These are phyloP conservation scores for Endomychus coccineus DNA, from an alignment of 2,888 invertebrate genomes.

Conservation along the genomic window DNA sequence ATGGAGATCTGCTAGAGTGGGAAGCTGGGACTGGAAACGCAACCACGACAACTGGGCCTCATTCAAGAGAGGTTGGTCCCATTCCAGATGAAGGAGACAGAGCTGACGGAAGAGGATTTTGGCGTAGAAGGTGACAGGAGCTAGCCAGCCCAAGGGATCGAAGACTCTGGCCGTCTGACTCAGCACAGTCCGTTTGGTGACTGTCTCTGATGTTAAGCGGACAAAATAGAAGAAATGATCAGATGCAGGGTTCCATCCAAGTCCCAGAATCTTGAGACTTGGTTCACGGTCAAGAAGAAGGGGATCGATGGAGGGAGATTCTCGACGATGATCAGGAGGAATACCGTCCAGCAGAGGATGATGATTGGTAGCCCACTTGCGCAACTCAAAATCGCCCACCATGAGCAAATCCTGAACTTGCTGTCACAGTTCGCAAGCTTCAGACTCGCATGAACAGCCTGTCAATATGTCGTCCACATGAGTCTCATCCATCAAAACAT, in stretches of 20 bases:
- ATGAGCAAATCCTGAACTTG: no score
- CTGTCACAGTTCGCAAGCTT: no score
- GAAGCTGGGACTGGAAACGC: not conserved
- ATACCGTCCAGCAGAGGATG: not conserved
- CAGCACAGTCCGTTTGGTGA: constrained; percentile 1
- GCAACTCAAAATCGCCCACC: no score
- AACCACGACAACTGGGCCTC: not conserved
- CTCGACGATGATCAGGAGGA: not conserved
- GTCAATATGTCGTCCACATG: constrained; percentile 5
- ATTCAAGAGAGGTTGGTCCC: constrained; percentile 2
- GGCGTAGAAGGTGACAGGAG: constrained; percentile 2
- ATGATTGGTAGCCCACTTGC: constrained; percentile 4
- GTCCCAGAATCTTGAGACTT: constrained; percentile 2
- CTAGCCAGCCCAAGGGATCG: constrained; percentile 1
- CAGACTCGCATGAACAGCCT: no score
- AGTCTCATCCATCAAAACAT: constrained; percentile 1
- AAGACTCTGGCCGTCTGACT: constrained; percentile 6
- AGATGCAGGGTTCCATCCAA: constrained; percentile 3
- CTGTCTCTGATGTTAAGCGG: not conserved
- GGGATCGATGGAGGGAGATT: not conserved
- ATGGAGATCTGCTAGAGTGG: not conserved
- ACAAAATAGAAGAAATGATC: not conserved
- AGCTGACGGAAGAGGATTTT: constrained; percentile 3
- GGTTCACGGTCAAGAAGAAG: constrained; percentile 3
- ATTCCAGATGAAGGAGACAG: constrained; percentile 4